Conservation (phyloP, 2,888 invertebrate species). For the Aricia artaxerxes region DNA sequence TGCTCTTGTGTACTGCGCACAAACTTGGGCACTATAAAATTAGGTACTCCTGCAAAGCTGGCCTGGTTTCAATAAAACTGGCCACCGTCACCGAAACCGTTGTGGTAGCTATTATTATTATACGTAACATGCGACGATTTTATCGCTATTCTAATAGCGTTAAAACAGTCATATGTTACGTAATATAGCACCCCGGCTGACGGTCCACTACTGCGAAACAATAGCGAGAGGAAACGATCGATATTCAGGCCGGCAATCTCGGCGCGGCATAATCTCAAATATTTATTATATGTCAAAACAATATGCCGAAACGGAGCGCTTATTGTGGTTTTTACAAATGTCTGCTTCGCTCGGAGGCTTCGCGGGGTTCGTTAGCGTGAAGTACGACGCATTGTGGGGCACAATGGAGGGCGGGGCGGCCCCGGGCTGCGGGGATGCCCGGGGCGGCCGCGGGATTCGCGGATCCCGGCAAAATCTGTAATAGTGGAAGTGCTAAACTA, state of each 20-base stretch:
- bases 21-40: too few species aligned
- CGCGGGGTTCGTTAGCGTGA: conserved; percentile 78
- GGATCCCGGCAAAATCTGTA: conserved; percentile 66
- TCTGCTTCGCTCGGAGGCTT: conserved; percentile 61
- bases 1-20: too few species aligned
- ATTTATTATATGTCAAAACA: conserved; percentile 81
- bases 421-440: conserved; percentile 52
- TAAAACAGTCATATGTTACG: neutral
- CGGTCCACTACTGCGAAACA: conserved; percentile 51
- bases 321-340: conserved; percentile 80
- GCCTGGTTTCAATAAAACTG: too few species aligned
- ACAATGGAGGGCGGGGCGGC: conserved; percentile 72
- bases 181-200: neutral
- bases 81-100: too few species aligned
- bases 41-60: too few species aligned
- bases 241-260: conserved; percentile 69
- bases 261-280: conserved; percentile 72
- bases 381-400: conserved; percentile 74
- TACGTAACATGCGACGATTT: too few species aligned
- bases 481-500: conserved; percentile 44
- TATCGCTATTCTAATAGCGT: too few species aligned
- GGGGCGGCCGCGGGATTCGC: conserved; percentile 57
- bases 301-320: conserved; percentile 79
- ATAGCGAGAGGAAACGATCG: conserved; percentile 64
- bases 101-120: too few species aligned